These are phyloP conservation scores for Heliconius ismenius DNA, from an alignment of 2,888 invertebrate genomes.

Conservation along the genomic window DNA sequence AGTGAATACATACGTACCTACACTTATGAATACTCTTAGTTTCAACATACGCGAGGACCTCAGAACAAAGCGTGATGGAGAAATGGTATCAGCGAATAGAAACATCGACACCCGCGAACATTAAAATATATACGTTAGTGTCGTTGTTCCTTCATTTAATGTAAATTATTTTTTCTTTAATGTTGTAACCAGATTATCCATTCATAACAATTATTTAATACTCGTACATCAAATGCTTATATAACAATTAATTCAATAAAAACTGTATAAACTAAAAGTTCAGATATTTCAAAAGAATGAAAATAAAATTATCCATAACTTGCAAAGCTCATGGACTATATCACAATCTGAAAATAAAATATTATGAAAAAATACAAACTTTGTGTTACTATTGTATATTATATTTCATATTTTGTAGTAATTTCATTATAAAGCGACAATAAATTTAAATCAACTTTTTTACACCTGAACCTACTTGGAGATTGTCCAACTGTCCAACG, in stretches of 20 bases:
- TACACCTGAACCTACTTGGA: conserved; percentile 58
- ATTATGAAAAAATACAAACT: not conserved
- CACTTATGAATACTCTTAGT: conserved; percentile 60
- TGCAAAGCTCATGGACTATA: not conserved
- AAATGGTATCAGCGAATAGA: conserved; percentile 11
- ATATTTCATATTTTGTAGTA: conserved; percentile 50
- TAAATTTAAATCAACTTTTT: conserved; percentile 51
- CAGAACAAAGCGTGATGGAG: conserved; percentile 36
- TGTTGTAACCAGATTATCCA: not conserved
- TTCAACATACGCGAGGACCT: conserved; percentile 49
- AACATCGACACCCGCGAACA: too few relatives aligned
- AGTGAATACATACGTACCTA: conserved; percentile 63
- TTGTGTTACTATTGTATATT: not conserved
- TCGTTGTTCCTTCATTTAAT: not conserved
- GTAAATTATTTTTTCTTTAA: too few relatives aligned
- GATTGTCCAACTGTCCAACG: conserved; percentile 38
- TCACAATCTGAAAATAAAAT: not conserved
- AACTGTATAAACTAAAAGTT: too few relatives aligned
- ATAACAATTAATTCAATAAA: too few relatives aligned
- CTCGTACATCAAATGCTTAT: not conserved
- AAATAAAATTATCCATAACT: not conserved
- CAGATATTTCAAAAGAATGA: not conserved
- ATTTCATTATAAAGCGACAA: conserved; percentile 51
- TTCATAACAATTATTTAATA: not conserved
- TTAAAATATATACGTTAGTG: not conserved